Conservation (phyloP, 2,113 vertebrate genomes). For the Spermophilus dauricus region DNA sequence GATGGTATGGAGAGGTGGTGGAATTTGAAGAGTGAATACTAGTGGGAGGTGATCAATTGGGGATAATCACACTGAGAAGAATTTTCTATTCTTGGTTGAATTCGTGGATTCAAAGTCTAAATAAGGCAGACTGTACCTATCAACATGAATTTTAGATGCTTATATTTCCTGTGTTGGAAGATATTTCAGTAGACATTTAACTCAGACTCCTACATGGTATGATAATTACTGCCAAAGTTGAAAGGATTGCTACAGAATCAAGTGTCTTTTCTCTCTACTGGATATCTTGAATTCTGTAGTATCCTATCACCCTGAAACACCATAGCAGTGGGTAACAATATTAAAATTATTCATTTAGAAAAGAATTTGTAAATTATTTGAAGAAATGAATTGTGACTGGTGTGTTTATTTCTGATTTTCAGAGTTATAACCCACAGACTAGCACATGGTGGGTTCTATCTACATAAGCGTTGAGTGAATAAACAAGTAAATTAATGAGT, state of each 20-base stretch:
- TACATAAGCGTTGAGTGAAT: background rate
- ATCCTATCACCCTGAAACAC: background rate
- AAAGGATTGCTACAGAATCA: background rate
- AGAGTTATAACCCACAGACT: background rate
- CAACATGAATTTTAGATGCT: conserved; percentile 13
- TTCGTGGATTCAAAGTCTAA: background rate
- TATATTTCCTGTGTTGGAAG: background rate
- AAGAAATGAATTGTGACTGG: background rate
- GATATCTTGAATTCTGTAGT: background rate
- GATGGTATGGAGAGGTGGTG: no score
- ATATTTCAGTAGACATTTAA: conserved; percentile 22
- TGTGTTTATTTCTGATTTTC: background rate
- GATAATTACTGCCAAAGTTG: background rate
- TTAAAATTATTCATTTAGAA: background rate
- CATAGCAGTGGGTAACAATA: background rate
- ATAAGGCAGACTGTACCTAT: background rate
- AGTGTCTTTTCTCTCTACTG: background rate
- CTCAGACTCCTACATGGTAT: background rate
- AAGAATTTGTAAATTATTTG: background rate
- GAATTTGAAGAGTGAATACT: no score
- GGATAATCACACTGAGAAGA: no score
- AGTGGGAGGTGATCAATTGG: no score
- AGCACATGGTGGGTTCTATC: background rate
- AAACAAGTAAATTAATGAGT: background rate
- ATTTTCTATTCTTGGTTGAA: background rate